Evolutionary conservation across 2,888 invertebrate species (phyloP), one percentile per base, ranked within the genome.

Genomic region (Agrypnus murinus): DNA sequence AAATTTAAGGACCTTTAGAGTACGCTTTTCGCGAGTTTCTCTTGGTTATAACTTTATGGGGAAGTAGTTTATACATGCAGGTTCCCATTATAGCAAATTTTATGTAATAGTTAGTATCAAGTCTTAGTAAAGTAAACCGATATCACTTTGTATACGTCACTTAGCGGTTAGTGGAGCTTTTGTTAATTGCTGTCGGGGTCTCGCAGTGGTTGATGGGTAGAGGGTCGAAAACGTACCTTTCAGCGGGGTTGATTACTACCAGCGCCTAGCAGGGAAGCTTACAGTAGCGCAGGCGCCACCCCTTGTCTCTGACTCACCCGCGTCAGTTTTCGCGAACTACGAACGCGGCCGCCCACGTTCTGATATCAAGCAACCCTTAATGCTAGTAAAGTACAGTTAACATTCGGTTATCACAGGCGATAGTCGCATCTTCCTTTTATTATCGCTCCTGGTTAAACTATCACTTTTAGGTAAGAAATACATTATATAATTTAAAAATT

Each of bases 121-220:
- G 59, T 59, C 58, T 70, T 60, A 63, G 67, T 74, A 74, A 74
- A 74, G 72, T 73, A 75, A 74, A 74, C 75, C 73, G 74, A 74
- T 75, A 74, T 74, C 75, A 75, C 74, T 76, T 76, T 76, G 74
- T 76, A 75, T 67, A 73, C 76, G 72, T 75, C 76, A 76, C 73
- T 76, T 76, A 75, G 74, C 71, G 76, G 76, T 76, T 76, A 76
- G 74, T 72, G 74, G 73, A 73, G 76, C 76, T 76, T 76, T 76
- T 74, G 76, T 75, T 76, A 76, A 76, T 76, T 76, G 76, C 74
- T 75, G 74, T 75, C 73, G 74, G 73, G 76, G 74, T 75, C 69
- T 73, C 68, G 65, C 59, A 71, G 74, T 71, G 71, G 69, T 73
- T 66, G 64, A 19, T 50, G 62, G 73, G 69, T 70, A 71, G 73